Evolutionary conservation across 2,113 vertebrate species (phyloP).

Genomic region (Lophochroa leadbeateri): DNA sequence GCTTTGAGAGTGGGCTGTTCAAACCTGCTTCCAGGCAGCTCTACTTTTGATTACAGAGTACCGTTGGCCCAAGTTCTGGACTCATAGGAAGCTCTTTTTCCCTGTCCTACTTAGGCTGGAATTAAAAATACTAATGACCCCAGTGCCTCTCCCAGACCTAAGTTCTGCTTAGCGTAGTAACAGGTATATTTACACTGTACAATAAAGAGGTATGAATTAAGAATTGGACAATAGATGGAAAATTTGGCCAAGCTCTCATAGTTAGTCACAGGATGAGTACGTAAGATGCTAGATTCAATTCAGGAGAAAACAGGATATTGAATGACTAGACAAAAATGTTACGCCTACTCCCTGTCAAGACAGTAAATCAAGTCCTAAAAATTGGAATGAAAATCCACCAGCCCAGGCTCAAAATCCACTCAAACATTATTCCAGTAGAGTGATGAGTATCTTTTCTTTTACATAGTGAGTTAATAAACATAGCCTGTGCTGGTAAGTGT

Average conservation of each 20-base stretch:
- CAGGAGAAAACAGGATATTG: constrained; percentile 43
- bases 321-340: constrained; percentile 30
- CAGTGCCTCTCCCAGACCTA: not conserved
- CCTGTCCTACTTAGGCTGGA: not conserved
- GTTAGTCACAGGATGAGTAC: constrained; percentile 22
- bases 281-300: not conserved
- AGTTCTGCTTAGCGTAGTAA: not conserved
- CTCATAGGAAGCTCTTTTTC: not conserved
- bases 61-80: not conserved
- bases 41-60: not conserved
- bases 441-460: not conserved
- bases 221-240: not conserved
- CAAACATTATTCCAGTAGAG: not conserved
- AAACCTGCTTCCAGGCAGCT: constrained; percentile 6
- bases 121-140: not conserved
- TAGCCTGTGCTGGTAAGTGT: not conserved
- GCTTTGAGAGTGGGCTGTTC: constrained; percentile 16
- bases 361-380: constrained; percentile 1
- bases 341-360: not conserved
- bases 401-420: not conserved
- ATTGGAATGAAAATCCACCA: not conserved
- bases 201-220: not conserved
- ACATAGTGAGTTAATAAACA: not conserved
- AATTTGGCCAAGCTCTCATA: not conserved
- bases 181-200: not conserved